Percentiles rank a stretch among this genome's conserved stretches.
Conservation (phyloP, 2,113 vertebrate genomes). For the Rhipidura dahli region DNA sequence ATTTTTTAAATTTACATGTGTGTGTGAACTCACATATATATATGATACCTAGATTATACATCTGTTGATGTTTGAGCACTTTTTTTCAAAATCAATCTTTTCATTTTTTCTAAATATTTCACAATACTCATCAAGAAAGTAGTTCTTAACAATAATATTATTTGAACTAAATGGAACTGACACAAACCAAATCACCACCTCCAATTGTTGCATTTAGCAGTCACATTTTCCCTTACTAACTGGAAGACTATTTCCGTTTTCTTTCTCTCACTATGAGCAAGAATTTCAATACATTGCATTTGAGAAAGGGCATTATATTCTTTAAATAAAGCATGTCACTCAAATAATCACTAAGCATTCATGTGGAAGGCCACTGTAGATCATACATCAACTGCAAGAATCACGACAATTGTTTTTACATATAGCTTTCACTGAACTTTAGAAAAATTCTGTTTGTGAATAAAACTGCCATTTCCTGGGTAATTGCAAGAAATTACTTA, state of each 20-base stretch:
- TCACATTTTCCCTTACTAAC: neutral
- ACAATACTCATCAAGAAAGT: neutral
- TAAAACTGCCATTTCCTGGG: neutral
- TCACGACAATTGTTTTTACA: neutral
- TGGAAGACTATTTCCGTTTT: neutral
- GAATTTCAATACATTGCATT: neutral
- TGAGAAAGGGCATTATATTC: neutral
- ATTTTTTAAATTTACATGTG: accelerated
- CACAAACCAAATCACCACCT: neutral
- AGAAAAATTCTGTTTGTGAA: neutral
- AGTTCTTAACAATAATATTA: neutral
- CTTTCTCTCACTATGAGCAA: neutral
- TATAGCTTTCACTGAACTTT: neutral
- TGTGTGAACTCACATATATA: neutral
- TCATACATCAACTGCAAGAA: neutral
- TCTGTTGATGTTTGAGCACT: neutral
- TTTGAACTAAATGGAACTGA: neutral
- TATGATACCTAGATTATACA: neutral
- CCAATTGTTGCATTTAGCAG: neutral
- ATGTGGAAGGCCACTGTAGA: neutral
- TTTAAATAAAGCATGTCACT: neutral
- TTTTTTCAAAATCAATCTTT: neutral
- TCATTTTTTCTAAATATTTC: neutral
- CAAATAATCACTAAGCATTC: neutral
- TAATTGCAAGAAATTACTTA: neutral